Conservation (phyloP, 2,797 vertebrate genomes). For the Melanotaenia boesemani region DNA sequence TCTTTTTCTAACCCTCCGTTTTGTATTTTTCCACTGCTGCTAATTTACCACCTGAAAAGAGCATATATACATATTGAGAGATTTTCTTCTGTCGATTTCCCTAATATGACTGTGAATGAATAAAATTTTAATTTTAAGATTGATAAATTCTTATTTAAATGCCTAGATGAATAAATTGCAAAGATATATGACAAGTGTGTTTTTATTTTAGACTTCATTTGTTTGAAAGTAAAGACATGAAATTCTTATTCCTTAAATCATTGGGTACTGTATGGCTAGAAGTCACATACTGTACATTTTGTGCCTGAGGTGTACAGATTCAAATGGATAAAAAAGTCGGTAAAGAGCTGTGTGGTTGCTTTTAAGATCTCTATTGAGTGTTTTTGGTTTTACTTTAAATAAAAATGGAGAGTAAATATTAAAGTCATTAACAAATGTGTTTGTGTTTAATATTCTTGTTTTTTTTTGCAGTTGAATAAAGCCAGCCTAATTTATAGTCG, state of each 20-base stretch:
- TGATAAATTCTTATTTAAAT: conserved; percentile 85
- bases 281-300: conserved; percentile 36
- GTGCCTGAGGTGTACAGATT: conserved; percentile 49
- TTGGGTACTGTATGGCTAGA: conserved; percentile 20
- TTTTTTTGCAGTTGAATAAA: not conserved
- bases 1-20: conserved; percentile 64
- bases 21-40: conserved; percentile 78
- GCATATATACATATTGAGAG: conserved; percentile 78
- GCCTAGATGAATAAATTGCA: conserved; percentile 80
- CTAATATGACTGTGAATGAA: conserved; percentile 84
- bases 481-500: not conserved
- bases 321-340: conserved; percentile 13
- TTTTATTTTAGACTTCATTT: conserved; percentile 55
- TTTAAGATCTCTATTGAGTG: conserved; percentile 38
- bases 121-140: conserved; percentile 80
- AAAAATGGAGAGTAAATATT: conserved; percentile 36
- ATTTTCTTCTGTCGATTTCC: conserved; percentile 56
- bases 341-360: conserved; percentile 38
- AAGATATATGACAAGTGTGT: conserved; percentile 64
- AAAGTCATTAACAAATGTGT: conserved; percentile 37
- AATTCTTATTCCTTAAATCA: conserved; percentile 28
- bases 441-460: conserved; percentile 32
- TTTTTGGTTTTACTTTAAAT: conserved; percentile 52
- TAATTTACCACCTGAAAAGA: conserved; percentile 82
- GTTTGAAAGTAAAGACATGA: conserved; percentile 36